Percentiles rank a stretch among this genome's conserved stretches.
Evolutionary conservation across 2,888 invertebrate genomes (phyloP).

Genomic region (Thereva unica): DNA sequence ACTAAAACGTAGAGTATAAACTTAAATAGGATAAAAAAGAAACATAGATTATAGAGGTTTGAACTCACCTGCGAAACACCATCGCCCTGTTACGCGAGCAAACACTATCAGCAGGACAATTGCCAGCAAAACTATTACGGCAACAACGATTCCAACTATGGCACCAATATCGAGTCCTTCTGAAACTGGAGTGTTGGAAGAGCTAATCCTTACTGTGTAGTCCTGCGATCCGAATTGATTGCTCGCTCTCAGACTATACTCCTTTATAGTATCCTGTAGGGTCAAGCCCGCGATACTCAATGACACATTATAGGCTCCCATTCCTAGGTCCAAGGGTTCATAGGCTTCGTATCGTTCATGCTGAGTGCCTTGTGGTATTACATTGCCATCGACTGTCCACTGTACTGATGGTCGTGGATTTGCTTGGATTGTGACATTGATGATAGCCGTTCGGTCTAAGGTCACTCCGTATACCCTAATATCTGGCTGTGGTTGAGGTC

Average conservation of each 20-base stretch:
- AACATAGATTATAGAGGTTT: no score
- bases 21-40: no score
- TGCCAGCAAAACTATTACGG: constrained; percentile 68
- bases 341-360: constrained; percentile 53
- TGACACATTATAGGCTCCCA: constrained; percentile 73
- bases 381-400: constrained; percentile 68
- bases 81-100: constrained; percentile 78
- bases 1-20: no score
- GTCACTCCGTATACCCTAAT: constrained; percentile 74
- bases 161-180: constrained; percentile 74
- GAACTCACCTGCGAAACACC: constrained; percentile 84
- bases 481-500: constrained; percentile 65
- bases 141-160: constrained; percentile 75
- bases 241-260: constrained; percentile 68
- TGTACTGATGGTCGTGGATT: constrained; percentile 72
- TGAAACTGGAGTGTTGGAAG: constrained; percentile 66
- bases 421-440: constrained; percentile 73
- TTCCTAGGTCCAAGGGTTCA: constrained; percentile 52
- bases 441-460: constrained; percentile 70
- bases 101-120: constrained; percentile 70
- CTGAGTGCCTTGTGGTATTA: constrained; percentile 60
- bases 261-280: constrained; percentile 75
- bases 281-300: constrained; percentile 69
- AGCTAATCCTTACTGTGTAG: constrained; percentile 72
- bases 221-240: constrained; percentile 71